Conservation (phyloP, 64 coral and sea anemone genomes). For the Trachythela sp. region DNA sequence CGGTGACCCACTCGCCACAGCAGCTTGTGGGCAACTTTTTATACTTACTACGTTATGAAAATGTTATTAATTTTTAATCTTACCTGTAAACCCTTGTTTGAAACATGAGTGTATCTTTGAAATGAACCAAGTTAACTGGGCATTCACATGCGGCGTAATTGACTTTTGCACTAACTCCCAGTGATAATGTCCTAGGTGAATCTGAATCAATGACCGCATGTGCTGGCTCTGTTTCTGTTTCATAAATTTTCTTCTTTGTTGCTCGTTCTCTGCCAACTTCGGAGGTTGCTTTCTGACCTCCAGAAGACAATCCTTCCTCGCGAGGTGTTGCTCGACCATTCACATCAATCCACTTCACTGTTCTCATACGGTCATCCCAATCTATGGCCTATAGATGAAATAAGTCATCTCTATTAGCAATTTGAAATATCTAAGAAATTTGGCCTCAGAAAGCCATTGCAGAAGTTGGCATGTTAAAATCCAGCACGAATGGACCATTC, state of each 20-base stretch:
- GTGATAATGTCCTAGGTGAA: conserved; percentile 57
- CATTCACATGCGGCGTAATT: conserved; percentile 79
- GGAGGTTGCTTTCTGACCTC: conserved; percentile 42
- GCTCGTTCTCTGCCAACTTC: conserved; percentile 41
- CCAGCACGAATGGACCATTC: no score
- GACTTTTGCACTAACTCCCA: conserved; percentile 66
- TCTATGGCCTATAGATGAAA: conserved; percentile 53
- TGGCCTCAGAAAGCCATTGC: no score
- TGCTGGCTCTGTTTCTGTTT: conserved; percentile 80
- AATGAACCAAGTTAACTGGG: conserved; percentile 63
- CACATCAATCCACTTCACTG: conserved; percentile 82
- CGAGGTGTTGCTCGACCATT: conserved; percentile 15
- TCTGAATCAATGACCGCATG: conserved; percentile 61
- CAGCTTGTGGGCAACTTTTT: no score
- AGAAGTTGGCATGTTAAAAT: no score
- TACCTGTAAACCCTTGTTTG: conserved; percentile 93
- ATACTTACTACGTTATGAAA: no score
- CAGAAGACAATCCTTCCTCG: not conserved
- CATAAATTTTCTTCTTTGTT: conserved; percentile 80
- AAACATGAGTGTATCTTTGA: conserved; percentile 98
- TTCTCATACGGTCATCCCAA: conserved; percentile 97
- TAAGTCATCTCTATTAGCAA: no score
- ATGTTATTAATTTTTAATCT: not conserved
- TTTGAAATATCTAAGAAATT: no score
- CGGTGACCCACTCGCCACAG: no score